Conservation (phyloP, 2,888 invertebrate genomes). For the Drosophila meridiana region DNA sequence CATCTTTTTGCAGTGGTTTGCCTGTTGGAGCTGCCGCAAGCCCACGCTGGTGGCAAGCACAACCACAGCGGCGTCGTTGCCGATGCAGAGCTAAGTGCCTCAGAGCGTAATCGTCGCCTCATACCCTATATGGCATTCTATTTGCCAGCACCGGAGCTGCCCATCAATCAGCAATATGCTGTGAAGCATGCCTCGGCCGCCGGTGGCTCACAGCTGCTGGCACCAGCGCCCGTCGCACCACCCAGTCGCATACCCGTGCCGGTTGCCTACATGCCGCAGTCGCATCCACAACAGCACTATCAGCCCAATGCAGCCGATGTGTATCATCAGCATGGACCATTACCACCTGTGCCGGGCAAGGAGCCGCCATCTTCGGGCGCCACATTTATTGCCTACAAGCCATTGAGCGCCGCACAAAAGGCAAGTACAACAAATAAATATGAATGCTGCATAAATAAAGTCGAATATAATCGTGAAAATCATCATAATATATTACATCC, state of each 20-base stretch:
- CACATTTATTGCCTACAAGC: slow-evolving; percentile 74
- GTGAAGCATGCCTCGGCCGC: slow-evolving; percentile 69
- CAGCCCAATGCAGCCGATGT: slow-evolving; percentile 74
- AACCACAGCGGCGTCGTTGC: slow-evolving; percentile 48
- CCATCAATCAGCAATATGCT: slow-evolving; percentile 84
- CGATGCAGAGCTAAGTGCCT: slow-evolving; percentile 80
- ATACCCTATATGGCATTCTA: slow-evolving; percentile 94
- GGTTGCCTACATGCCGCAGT: slow-evolving; percentile 79
- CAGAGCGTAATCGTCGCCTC: slow-evolving; percentile 90
- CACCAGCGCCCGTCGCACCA: slow-evolving; percentile 57
- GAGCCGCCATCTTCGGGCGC: slow-evolving; percentile 56
- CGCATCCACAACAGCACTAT: slow-evolving; percentile 59
- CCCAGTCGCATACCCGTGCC: slow-evolving; percentile 77
- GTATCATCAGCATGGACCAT: slow-evolving; percentile 74
- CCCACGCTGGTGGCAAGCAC: slow-evolving; percentile 16
- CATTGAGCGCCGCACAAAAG: slow-evolving; percentile 70
- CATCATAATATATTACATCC: slow-evolving; percentile 35
- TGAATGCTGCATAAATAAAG: slow-evolving; percentile 53
- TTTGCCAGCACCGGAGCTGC: slow-evolving; percentile 87
- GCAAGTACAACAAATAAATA: slow-evolving; percentile 56
- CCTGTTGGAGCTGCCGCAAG: slow-evolving; percentile 20
- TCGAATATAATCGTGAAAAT: slow-evolving; percentile 68
- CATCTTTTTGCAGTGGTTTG: slow-evolving; percentile 28
- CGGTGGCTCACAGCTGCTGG: slow-evolving; percentile 59
- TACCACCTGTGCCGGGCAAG: slow-evolving; percentile 58